phyloP scores from a whole-genome alignment of 2,113 vertebrate species.

The Cryptotis parvus region DNA sequence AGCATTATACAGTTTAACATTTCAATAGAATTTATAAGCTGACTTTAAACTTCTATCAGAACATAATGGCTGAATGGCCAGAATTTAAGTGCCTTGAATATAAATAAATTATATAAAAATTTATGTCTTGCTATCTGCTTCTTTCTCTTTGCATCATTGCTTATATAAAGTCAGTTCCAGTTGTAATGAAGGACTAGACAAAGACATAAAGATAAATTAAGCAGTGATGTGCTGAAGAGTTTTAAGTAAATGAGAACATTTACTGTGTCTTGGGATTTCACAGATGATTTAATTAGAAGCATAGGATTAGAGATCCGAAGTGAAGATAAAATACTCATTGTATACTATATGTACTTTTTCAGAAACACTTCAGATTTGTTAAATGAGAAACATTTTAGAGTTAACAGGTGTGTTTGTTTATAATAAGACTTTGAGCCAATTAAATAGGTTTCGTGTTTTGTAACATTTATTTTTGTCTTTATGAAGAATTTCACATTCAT shows the following conservation, averaged over 20 bases:
- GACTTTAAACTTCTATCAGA: slow-evolving; percentile 30
- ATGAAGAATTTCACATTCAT: no score
- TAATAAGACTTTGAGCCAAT: slow-evolving; percentile 16
- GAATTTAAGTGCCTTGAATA: slow-evolving; percentile 24
- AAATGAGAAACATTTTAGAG: slow-evolving; percentile 36
- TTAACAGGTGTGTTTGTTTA: background rate
- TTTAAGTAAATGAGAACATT: background rate
- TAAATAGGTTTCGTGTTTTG: slow-evolving; percentile 54
- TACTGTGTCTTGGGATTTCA: background rate
- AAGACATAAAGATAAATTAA: slow-evolving; percentile 17
- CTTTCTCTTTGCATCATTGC: slow-evolving; percentile 12
- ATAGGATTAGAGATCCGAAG: slow-evolving; percentile 25
- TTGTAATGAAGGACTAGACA: background rate
- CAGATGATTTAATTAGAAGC: slow-evolving; percentile 26
- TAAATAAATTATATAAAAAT: slow-evolving; percentile 18
- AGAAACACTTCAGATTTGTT: slow-evolving; percentile 46
- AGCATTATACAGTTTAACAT: slow-evolving; percentile 8
- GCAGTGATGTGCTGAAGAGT: background rate
- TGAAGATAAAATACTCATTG: slow-evolving; percentile 19
- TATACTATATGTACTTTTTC: background rate
- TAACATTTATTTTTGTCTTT: background rate
- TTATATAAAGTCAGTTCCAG: slow-evolving; percentile 41
- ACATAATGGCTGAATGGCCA: background rate
- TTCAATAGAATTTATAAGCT: background rate
- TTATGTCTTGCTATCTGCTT: background rate